Percentiles rank a stretch among this genome's conserved stretches.
Conservation (phyloP, 2,888 invertebrate species). For the Eurytoma californica region DNA sequence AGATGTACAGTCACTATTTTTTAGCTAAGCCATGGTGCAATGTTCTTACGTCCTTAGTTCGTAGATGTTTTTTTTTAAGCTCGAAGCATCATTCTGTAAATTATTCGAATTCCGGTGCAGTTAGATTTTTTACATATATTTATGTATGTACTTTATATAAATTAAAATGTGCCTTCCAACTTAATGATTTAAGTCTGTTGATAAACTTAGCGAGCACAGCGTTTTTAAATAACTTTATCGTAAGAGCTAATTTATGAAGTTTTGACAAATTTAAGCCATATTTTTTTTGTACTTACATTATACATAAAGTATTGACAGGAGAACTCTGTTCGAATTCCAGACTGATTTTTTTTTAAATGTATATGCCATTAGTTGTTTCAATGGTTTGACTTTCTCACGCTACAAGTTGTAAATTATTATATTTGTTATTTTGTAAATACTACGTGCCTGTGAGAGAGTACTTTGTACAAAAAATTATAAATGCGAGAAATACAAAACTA, state of each 20-base stretch:
- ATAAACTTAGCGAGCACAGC: constrained; percentile 27
- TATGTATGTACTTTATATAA: constrained; percentile 31
- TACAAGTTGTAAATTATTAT: constrained; percentile 71
- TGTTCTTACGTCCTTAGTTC: constrained; percentile 52
- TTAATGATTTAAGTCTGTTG: constrained; percentile 44
- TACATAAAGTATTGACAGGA: constrained; percentile 35
- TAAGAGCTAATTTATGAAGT: constrained; percentile 45
- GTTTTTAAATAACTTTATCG: constrained; percentile 31
- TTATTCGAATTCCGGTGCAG: constrained; percentile 45
- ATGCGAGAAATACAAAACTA: constrained; percentile 58
- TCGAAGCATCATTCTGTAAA: constrained; percentile 49
- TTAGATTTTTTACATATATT: constrained; percentile 10
- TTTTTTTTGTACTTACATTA: constrained; percentile 37
- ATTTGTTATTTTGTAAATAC: constrained; percentile 68
- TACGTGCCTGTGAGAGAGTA: constrained; percentile 57
- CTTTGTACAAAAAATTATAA: constrained; percentile 61
- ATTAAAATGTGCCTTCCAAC: constrained; percentile 43
- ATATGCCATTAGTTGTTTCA: constrained; percentile 62
- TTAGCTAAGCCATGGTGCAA: constrained; percentile 59
- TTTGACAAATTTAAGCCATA: constrained; percentile 48
- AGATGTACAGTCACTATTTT: constrained; percentile 63
- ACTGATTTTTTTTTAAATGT: constrained; percentile 68
- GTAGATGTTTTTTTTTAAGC: background rate
- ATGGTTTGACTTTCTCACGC: constrained; percentile 49
- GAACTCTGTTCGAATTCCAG: constrained; percentile 63